Evolutionary conservation across 2,113 vertebrate species (phyloP).

Genomic region (Calidris pygmaea): DNA sequence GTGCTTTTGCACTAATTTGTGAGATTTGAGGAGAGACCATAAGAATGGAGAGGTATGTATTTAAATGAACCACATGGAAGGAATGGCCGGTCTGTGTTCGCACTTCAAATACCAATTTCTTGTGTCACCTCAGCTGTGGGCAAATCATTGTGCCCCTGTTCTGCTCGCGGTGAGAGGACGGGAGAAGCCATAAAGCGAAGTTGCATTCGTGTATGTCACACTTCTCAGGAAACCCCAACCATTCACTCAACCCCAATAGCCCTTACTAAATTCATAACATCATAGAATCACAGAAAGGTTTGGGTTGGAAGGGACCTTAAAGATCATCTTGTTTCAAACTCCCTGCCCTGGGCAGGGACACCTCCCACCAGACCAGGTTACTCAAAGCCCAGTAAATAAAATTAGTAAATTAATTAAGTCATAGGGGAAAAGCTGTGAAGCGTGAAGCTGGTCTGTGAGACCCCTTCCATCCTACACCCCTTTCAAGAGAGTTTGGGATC

Average conservation of each 20-base stretch:
- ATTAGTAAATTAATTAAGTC: too few relatives aligned
- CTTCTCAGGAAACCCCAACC: background rate
- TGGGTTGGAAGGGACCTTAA: too few relatives aligned
- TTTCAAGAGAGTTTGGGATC: background rate
- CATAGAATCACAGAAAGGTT: too few relatives aligned
- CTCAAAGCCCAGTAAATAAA: too few relatives aligned
- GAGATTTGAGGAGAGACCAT: background rate
- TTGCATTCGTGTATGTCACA: rapidly evolving
- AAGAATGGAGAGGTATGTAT: background rate
- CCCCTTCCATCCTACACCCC: background rate
- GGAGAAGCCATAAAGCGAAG: background rate
- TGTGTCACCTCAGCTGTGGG: background rate
- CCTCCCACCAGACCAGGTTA: too few relatives aligned
- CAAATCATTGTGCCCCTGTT: background rate
- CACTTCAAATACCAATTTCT: rapidly evolving
- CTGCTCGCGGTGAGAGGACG: background rate
- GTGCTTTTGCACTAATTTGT: background rate
- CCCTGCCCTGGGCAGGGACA: too few relatives aligned
- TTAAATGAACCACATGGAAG: rapidly evolving
- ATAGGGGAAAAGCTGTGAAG: too few relatives aligned
- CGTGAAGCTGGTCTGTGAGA: background rate
- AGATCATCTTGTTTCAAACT: too few relatives aligned
- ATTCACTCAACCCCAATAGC: background rate
- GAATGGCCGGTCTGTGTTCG: background rate
- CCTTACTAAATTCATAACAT: too few relatives aligned